Evolutionary conservation across 2,113 vertebrate genomes (phyloP).

Genomic region (Paraplagusia blochii): DNA sequence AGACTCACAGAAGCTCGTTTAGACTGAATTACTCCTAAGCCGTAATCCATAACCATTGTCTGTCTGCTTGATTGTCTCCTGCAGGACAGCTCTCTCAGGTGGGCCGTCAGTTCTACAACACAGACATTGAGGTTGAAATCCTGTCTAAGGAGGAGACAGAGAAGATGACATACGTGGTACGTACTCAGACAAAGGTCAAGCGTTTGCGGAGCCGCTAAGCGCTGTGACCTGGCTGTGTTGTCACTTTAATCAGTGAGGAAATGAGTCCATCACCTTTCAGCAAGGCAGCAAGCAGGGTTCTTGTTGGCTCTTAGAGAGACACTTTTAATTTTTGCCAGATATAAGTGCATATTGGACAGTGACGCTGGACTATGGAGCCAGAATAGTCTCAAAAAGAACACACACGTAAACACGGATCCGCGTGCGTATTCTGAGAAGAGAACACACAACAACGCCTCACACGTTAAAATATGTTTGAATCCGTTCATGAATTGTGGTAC

Average conservation of each 20-base stretch:
- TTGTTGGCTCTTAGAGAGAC: conserved; percentile 23
- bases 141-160: conserved; percentile 78
- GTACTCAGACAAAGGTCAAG: conserved; percentile 16
- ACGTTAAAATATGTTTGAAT: too few relatives aligned
- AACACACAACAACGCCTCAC: too few relatives aligned
- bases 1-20: neutral
- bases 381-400: too few relatives aligned
- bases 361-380: conserved; percentile 16
- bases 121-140: conserved; percentile 78
- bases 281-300: neutral
- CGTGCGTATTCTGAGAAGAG: too few relatives aligned
- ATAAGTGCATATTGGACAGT: conserved; percentile 43
- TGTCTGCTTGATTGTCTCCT: neutral
- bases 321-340: conserved; percentile 36
- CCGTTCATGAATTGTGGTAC: too few relatives aligned
- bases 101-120: conserved; percentile 78
- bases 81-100: conserved; percentile 77
- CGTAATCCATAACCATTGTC: conserved; percentile 5
- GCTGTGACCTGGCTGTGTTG: conserved; percentile 5
- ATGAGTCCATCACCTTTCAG: conserved; percentile 10
- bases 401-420: too few relatives aligned
- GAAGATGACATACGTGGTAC: conserved; percentile 77
- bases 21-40: conserved; percentile 2
- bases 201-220: neutral
- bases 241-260: conserved; percentile 8